Evolutionary conservation across 2,113 vertebrate genomes (phyloP), one percentile per base, ranked within the genome.

Genomic region (Prolemur simus): DNA sequence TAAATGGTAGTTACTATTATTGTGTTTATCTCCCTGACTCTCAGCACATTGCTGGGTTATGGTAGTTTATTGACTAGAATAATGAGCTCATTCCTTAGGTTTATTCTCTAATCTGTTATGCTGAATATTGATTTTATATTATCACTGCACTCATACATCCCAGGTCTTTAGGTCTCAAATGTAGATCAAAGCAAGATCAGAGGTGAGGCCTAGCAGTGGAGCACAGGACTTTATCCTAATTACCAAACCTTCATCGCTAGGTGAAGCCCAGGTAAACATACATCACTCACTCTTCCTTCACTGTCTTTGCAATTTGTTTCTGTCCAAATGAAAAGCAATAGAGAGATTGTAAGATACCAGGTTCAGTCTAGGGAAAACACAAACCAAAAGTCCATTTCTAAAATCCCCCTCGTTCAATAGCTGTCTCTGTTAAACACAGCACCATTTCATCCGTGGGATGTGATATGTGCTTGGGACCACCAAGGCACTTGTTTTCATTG

Each of bases 401-500:
- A 66, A 58, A 76, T 23, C 42, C 9, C 58, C 4, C 0, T 39
- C 60, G 83, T 64, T 84, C 27, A 1, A 0, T 9, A n/a, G 42
- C 4, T 12, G 8, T 15, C 6, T 34, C n/a, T 34, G 8, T 34
- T 69, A 14, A 23, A 1, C 32, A 2, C 8, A 9, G 25, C 39
- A 0, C 13, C 42, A 0, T 23, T 18, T 29, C 39, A 8, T 20
- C 32, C 1, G 1, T 25, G 15, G 34, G 12, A 0, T 23, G 54
- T 3, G 14, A 0, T 39, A 6, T 37, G 2, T 34, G 2, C 60
- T 9, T 17, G 49, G 82, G 60, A 54, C 74, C 66, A 37, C 0
- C 3, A 0, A 1, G 52, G 18, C 6, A 2, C 4, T 17, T 25
- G 8, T 2, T 17, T 42, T 27, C 12, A 1, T 3, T 29, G 39